These are phyloP conservation scores for Sarcophaga carnaria DNA, from an alignment of 2,888 invertebrate genomes.

Conservation along the genomic window DNA sequence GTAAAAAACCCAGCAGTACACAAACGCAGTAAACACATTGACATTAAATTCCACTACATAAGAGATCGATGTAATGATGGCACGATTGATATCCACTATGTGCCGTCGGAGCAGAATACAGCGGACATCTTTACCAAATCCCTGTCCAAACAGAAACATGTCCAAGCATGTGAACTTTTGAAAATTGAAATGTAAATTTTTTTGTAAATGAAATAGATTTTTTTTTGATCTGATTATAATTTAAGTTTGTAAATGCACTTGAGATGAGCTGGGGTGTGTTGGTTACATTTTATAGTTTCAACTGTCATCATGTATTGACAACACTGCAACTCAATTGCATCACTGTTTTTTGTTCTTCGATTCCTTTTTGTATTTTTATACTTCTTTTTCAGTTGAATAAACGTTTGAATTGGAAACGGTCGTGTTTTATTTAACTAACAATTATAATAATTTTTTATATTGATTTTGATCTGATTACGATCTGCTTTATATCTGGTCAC, in stretches of 20 bases:
- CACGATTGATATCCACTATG: slow-evolving; percentile 51
- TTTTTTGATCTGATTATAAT: neutral
- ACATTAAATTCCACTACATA: slow-evolving; percentile 61
- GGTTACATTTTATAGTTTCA: neutral
- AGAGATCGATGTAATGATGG: slow-evolving; percentile 34
- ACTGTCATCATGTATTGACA: neutral
- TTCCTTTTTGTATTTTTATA: neutral
- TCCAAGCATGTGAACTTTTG: slow-evolving; percentile 9
- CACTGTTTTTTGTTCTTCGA: no score
- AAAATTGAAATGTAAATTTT: slow-evolving; percentile 14
- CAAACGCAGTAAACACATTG: slow-evolving; percentile 67
- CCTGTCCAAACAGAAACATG: slow-evolving; percentile 55
- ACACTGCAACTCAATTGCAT: neutral
- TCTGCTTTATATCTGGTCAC: no score
- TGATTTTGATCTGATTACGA: no score
- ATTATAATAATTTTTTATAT: neutral
- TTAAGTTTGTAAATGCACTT: slow-evolving; percentile 3
- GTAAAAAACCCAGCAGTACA: slow-evolving; percentile 64
- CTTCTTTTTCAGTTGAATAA: neutral
- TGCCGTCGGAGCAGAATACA: slow-evolving; percentile 52
- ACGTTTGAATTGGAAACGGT: neutral
- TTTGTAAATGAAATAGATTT: no score
- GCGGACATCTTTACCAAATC: slow-evolving; percentile 61
- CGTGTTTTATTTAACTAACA: neutral
- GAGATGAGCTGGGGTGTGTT: neutral